Evolutionary conservation across 2,113 vertebrate species (phyloP), one percentile per base, ranked within the genome.

Genomic region (Chaenocephalus aceratus): DNA sequence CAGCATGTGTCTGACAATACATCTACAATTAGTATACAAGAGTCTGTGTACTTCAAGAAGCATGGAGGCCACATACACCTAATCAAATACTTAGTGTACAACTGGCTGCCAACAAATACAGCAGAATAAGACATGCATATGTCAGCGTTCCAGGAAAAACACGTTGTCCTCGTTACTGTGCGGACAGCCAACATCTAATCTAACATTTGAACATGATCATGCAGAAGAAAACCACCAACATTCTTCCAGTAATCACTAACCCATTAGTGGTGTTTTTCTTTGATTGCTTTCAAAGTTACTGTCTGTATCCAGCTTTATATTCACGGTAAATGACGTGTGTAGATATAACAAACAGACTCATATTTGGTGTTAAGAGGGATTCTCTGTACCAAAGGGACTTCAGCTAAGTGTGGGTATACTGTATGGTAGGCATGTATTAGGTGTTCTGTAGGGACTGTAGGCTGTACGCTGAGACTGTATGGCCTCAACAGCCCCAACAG

Each of bases 371-470:
- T 52, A 45, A 21, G 54, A 53, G 30, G 21, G 36, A 59, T 63
- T 62, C 61, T 10, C 49, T 51, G 44, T 16, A 46, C 62, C 26
- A 59, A 52, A 62, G n/a, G 21, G 8, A 62, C 36, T 44, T 53
- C 6, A 64, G 16, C 10, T 56, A 3, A 54, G 44, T 34, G 10
- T 0, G 18, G 51, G 49, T 52, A 86, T 65, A n/a, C n/a, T n/a
- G n/a, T n/a, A 44, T 30, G 41, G 77, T 79, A 15, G 72, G 79
- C 1, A 34, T 77, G 65, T 60, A 58, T 79, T 46, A 72, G 72
- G 77, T 84, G 72, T 30, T 57, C 56, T 61, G 18, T n/a, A 26
- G 71, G 45, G 41, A 41, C 49, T 49, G 11, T 34, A 51, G 64
- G 62, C 53, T 59, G 56, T 52, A 66, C 78, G 77, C 80, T 59